phyloP scores from a whole-genome alignment of 2,888 invertebrate species.

The Athalia cordata region DNA sequence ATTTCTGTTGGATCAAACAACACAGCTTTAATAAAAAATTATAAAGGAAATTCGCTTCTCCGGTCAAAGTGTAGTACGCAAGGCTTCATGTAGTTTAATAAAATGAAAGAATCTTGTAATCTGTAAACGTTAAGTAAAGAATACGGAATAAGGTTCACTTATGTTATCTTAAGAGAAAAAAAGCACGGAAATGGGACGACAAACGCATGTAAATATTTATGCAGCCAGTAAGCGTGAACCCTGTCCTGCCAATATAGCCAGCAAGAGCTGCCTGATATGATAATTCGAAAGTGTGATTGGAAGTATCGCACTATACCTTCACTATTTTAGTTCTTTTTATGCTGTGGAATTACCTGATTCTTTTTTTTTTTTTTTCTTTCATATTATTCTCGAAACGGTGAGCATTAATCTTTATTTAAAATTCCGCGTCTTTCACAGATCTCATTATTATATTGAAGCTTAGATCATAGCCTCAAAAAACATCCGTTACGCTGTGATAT shows the following conservation, averaged over 20 bases:
- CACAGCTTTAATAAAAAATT: neutral
- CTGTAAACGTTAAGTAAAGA: slow-evolving; percentile 20
- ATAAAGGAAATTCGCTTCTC: neutral
- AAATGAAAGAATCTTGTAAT: slow-evolving; percentile 29
- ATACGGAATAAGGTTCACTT: slow-evolving; percentile 10
- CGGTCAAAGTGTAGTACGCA: neutral
- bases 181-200: slow-evolving; percentile 41
- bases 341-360: slow-evolving; percentile 43
- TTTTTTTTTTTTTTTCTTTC: slow-evolving; percentile 28
- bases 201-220: slow-evolving; percentile 55
- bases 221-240: slow-evolving; percentile 57
- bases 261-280: slow-evolving; percentile 60
- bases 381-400: neutral
- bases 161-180: slow-evolving; percentile 1
- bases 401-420: neutral
- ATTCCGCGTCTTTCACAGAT: slow-evolving; percentile 32
- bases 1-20: too few species aligned
- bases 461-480: slow-evolving; percentile 23
- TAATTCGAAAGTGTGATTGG: slow-evolving; percentile 50
- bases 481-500: neutral
- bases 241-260: slow-evolving; percentile 55
- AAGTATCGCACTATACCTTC: slow-evolving; percentile 45
- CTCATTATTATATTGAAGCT: slow-evolving; percentile 36
- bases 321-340: slow-evolving; percentile 36
- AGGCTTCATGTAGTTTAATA: slow-evolving; percentile 21